Percentiles rank a stretch among this genome's conserved stretches.
Conservation (phyloP, 2,888 invertebrate species). For the Crossocerus cetratus region DNA sequence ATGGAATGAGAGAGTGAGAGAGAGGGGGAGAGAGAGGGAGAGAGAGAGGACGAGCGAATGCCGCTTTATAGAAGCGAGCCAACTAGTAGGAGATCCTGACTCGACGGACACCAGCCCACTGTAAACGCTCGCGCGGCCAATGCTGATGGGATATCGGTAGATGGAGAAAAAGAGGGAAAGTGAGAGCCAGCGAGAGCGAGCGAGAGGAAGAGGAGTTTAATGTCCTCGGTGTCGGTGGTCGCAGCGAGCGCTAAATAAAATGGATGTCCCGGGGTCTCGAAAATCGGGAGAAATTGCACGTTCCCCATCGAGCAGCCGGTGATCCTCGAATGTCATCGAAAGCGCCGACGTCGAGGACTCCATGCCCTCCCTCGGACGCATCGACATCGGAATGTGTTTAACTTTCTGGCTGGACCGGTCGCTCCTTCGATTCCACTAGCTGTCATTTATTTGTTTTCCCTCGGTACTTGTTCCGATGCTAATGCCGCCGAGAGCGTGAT, state of each 20-base stretch:
- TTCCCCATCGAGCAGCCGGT: conserved; percentile 23
- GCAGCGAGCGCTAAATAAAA: conserved; percentile 73
- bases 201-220: conserved; percentile 54
- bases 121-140: conserved; percentile 52
- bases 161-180: conserved; percentile 55
- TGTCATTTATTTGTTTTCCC: neutral
- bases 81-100: conserved; percentile 37
- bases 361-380: conserved; percentile 20
- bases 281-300: conserved; percentile 74
- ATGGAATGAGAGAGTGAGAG: no score
- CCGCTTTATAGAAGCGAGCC: neutral
- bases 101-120: conserved; percentile 52
- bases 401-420: conserved; percentile 4
- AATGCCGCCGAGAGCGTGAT: no score
- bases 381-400: conserved; percentile 7
- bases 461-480: neutral
- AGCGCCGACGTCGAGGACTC: conserved; percentile 31
- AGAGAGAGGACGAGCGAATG: neutral
- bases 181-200: no score
- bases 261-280: conserved; percentile 71
- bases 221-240: conserved; percentile 57
- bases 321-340: conserved; percentile 43
- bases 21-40: no score
- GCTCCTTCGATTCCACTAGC: conserved; percentile 1
- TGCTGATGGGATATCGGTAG: conserved; percentile 63